Percentiles rank a stretch among this genome's conserved stretches.
Conservation (phyloP, 2,113 vertebrate genomes). For the Hucho hucho region DNA sequence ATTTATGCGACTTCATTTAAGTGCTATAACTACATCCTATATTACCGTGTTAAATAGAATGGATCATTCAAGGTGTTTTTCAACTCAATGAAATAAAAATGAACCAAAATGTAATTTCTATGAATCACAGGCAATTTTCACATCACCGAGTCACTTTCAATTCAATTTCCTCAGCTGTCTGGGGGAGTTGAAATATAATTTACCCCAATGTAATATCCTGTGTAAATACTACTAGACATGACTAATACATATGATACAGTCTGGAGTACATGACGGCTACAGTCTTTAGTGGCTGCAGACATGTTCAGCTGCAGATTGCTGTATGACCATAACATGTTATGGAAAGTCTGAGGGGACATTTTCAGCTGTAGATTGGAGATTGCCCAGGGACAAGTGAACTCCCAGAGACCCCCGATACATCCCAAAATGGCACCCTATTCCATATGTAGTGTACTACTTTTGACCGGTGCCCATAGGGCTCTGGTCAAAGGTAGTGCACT, state of each 20-base stretch:
- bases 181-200: neutral
- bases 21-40: neutral
- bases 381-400: neutral
- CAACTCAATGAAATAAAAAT: neutral
- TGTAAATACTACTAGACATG: too few relatives aligned
- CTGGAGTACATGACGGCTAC: neutral
- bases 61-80: neutral
- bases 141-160: neutral
- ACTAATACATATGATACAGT: too few relatives aligned
- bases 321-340: too few relatives aligned
- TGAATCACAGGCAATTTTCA: conserved; percentile 1
- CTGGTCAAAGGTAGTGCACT: neutral
- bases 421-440: too few relatives aligned
- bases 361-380: neutral
- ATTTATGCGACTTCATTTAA: too few relatives aligned
- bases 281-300: neutral
- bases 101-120: neutral
- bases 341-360: too few relatives aligned
- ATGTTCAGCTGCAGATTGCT: too few relatives aligned
- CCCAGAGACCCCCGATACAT: neutral
- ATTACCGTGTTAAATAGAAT: neutral
- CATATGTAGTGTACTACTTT: too few relatives aligned
- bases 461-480: too few relatives aligned
- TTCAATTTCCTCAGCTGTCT: neutral
- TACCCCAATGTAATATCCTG: neutral